Percentiles rank a stretch among this genome's conserved stretches.
Evolutionary conservation across 2,888 invertebrate genomes (phyloP).

Genomic region (Calliopum simillimum): DNA sequence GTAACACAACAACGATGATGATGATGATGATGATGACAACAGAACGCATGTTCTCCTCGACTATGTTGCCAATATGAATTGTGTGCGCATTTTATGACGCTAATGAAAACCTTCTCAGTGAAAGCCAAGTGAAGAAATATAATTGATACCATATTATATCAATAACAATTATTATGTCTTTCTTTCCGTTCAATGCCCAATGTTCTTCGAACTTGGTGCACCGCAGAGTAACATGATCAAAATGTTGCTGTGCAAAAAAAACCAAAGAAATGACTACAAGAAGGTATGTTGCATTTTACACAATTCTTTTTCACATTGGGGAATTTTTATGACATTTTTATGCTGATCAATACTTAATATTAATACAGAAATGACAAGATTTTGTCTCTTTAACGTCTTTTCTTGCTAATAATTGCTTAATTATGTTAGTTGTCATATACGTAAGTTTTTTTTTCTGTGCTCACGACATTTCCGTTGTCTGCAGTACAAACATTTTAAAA

Average conservation of each 20-base stretch:
- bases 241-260: not conserved
- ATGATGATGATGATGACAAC: too few species aligned
- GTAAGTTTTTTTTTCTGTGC: too few species aligned
- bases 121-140: constrained; percentile 19
- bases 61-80: not conserved
- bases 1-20: too few species aligned
- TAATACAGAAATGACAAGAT: not conserved
- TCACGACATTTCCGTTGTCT: too few species aligned
- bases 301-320: constrained; percentile 6
- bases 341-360: constrained; percentile 11
- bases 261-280: too few species aligned
- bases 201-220: not conserved
- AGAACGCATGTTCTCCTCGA: too few species aligned
- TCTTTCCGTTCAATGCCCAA: not conserved
- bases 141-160: constrained; percentile 35
- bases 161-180: constrained; percentile 28
- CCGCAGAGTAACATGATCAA: not conserved
- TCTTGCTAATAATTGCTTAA: too few species aligned
- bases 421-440: too few species aligned
- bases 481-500: too few species aligned
- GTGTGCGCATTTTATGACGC: constrained; percentile 3
- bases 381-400: too few species aligned
- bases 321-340: constrained; percentile 30
- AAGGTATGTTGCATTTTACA: not conserved
- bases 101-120: constrained; percentile 18